phyloP scores from a whole-genome alignment of 2,888 invertebrate genomes.

The Dryadula phaetusa region DNA sequence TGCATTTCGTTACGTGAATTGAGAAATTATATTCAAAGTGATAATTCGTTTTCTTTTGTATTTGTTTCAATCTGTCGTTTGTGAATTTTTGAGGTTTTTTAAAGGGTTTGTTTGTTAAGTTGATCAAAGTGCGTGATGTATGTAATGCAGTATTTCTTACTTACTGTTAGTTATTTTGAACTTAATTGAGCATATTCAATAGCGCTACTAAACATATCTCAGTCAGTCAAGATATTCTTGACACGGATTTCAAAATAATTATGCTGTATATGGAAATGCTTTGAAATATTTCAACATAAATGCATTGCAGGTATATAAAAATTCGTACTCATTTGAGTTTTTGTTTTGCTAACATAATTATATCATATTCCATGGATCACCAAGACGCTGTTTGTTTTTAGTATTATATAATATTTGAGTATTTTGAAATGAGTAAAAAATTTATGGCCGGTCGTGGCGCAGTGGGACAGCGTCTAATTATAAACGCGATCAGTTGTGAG shows the following conservation, averaged over 20 bases:
- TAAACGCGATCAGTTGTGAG: too few relatives aligned
- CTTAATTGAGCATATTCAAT: background rate
- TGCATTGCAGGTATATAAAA: background rate
- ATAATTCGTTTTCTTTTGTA: background rate
- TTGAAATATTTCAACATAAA: conserved; percentile 5
- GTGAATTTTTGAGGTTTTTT: background rate
- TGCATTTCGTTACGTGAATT: background rate
- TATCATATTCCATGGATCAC: background rate
- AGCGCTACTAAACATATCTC: conserved; percentile 6
- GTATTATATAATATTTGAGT: background rate
- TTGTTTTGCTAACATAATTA: background rate
- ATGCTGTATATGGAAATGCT: conserved; percentile 4
- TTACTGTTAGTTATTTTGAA: background rate
- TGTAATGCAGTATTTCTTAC: background rate
- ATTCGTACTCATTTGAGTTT: background rate
- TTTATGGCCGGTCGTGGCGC: too few relatives aligned
- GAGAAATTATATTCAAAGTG: background rate
- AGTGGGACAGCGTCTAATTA: too few relatives aligned
- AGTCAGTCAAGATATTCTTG: conserved; percentile 18
- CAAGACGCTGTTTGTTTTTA: background rate
- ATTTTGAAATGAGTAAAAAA: background rate
- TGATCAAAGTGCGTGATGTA: background rate
- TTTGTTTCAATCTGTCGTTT: background rate
- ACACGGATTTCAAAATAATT: conserved; percentile 22
- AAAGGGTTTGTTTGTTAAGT: background rate